These are phyloP conservation scores for Hirundo rustica DNA, from an alignment of 2,797 vertebrate genomes.

Conservation along the genomic window DNA sequence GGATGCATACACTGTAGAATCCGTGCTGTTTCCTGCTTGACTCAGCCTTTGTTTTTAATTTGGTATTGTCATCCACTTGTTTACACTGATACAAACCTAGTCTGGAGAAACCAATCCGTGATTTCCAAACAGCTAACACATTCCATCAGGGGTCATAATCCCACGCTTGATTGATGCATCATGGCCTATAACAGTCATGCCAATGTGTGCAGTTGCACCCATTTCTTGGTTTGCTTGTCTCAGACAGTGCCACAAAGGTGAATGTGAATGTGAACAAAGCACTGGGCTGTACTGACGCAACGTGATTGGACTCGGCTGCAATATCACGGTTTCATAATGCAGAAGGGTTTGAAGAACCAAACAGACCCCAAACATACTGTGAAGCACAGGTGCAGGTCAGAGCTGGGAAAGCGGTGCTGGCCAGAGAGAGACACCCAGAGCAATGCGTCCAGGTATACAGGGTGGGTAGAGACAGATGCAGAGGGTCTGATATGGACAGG, in stretches of 20 bases:
- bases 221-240: not conserved
- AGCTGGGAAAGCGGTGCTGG: not conserved
- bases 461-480: not conserved
- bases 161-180: not conserved
- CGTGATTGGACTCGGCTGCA: not conserved
- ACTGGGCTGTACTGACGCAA: not conserved
- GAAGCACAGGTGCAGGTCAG: not conserved
- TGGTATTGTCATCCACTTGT: not conserved
- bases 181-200: not conserved
- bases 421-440: not conserved
- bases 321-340: not conserved
- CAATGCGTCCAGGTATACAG: not conserved
- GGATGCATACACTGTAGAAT: not conserved
- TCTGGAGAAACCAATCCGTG: not conserved
- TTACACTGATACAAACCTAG: not conserved
- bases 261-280: not conserved
- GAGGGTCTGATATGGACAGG: fast-evolving
- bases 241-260: not conserved
- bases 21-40: conserved; percentile 26
- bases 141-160: not conserved
- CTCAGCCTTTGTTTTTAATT: conserved; percentile 25
- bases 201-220: not conserved
- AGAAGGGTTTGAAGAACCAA: not conserved
- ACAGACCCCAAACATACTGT: not conserved
- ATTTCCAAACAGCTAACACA: conserved; percentile 24